Base-by-base conservation (phyloP, 2,888 invertebrate genomes). In the Dolichomitus sp. region DNA sequence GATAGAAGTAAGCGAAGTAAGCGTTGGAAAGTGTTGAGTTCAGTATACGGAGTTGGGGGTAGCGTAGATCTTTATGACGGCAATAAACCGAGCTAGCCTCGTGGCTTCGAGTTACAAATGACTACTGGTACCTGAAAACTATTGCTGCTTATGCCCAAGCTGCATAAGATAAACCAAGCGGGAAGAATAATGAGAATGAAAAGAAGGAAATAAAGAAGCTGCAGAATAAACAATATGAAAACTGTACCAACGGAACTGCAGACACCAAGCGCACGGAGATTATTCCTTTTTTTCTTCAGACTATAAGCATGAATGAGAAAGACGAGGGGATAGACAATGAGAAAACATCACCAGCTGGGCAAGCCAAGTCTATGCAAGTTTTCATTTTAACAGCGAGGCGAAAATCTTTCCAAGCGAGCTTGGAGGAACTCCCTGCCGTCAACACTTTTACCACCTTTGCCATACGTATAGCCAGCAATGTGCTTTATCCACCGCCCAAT, bases 81-180 rank as follows among this genome's bases (percentile, higher is more conserved):
- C 87, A 88, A 91, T 91, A 91, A 91, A 90, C 84, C 88, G 84
- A 81, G 85, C 85, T 86, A 42, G 42, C 84, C 72, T 79, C 77
- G 81, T 85, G 50, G 65, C 69, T 87, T 90, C 88, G 73, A 85
- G 89, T 91, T 91, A 90, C 90, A 91, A 91, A 91, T 90, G 88
- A 89, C 88, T 87, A 85, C 88, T 84, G 86, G 85, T 85, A 79
- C 85, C 87, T 89, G 87, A 89, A 90, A 91, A 91, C 88, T 89
- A 91, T 90, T 89, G 88, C 88, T 78, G 74, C 78, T 78, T 77
- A 83, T 86, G 69, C 66, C 65, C 61, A 52, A 75, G 65, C 63
- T 75, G 30, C 66, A 30, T 27, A 17, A 68, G 37, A 72, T 50
- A 23, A 30, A 68, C 61, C n/a, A 42, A 52, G 73, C 23, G 9